These are phyloP conservation scores for Echinometra lucunter DNA, from an alignment of 53 echinoderm and acorn worm genomes.

Conservation along the genomic window DNA sequence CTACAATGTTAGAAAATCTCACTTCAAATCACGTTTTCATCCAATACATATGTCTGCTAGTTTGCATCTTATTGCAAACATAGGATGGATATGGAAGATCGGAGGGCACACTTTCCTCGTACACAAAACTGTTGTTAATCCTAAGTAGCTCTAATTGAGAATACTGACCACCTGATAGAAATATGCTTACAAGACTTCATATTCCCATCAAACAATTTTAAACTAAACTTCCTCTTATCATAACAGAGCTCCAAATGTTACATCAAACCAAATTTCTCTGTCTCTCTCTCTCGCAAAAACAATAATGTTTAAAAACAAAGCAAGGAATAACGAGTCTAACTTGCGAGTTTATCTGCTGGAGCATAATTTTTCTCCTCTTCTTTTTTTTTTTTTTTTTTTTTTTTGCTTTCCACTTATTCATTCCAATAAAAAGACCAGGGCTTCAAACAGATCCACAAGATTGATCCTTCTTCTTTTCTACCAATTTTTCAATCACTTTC, in stretches of 20 bases:
- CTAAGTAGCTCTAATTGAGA: no score
- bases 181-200: no score
- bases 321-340: not conserved
- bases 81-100: no score
- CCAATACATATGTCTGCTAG: no score
- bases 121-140: no score
- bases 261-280: not conserved
- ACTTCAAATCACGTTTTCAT: not conserved
- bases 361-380: no score
- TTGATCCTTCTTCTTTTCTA: not conserved
- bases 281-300: not conserved
- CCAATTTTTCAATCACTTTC: not conserved
- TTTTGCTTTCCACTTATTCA: not conserved
- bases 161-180: no score
- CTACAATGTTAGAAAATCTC: not conserved
- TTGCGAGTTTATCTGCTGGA: not conserved
- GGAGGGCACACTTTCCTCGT: no score
- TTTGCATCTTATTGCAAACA: no score
- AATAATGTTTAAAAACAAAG: not conserved
- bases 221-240: not conserved
- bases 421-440: not conserved
- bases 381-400: not conserved
- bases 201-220: not conserved
- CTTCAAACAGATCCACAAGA: not conserved
- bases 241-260: not conserved